A percentile compares a stretch with the other conserved stretches of the same genome.
These are phyloP conservation scores for Leptinotarsa tumamoca DNA, from an alignment of 2,888 invertebrate genomes.

Conservation along the genomic window DNA sequence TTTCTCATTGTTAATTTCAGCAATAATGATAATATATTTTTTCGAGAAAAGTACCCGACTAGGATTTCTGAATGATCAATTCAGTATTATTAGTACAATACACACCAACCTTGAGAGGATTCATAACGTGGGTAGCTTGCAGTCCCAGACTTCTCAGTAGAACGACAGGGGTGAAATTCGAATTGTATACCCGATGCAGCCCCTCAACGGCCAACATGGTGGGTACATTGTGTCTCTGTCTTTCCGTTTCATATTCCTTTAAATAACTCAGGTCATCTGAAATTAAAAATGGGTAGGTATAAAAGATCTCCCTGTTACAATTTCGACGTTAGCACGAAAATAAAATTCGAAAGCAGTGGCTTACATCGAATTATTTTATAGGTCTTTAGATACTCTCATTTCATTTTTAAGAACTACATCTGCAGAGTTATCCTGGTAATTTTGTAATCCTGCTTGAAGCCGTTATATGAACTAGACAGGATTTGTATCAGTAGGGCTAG, in stretches of 20 bases:
- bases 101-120: slow-evolving; percentile 77
- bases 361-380: too few species aligned
- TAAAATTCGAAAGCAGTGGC: background rate
- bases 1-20: too few species aligned
- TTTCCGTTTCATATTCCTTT: slow-evolving; percentile 83
- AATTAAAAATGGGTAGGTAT: slow-evolving; percentile 34
- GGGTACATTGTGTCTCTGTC: slow-evolving; percentile 90
- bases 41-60: too few species aligned
- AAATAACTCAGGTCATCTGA: slow-evolving; percentile 79
- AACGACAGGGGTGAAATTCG: slow-evolving; percentile 79
- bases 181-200: slow-evolving; percentile 85
- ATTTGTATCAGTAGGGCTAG: too few species aligned
- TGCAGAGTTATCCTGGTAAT: too few species aligned
- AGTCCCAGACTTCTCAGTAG: slow-evolving; percentile 85
- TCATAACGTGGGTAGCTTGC: slow-evolving; percentile 81
- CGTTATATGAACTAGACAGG: too few species aligned
- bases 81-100: too few species aligned
- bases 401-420: too few species aligned
- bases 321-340: background rate
- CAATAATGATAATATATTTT: too few species aligned
- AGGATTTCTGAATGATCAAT: too few species aligned
- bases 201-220: slow-evolving; percentile 90
- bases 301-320: background rate
- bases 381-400: too few species aligned
- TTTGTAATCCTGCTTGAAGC: too few species aligned